Evolutionary conservation across 2,113 vertebrate genomes (phyloP).

Genomic region (Labeo catla): DNA sequence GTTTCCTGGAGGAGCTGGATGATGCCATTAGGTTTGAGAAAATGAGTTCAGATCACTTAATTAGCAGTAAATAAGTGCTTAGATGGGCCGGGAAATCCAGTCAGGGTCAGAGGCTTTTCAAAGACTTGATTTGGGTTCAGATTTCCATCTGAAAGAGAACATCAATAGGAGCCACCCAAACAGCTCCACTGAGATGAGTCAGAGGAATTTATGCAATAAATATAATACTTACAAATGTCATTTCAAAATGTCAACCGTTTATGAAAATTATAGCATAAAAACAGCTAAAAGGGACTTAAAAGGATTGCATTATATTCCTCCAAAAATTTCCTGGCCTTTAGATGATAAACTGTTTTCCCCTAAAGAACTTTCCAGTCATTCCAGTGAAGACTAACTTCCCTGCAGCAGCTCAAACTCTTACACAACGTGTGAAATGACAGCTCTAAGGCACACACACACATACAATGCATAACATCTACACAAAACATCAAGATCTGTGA

Average conservation of each 20-base stretch:
- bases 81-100: conserved; percentile 39
- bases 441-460: neutral
- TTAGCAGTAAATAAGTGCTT: conserved; percentile 53
- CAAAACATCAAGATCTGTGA: neutral
- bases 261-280: neutral
- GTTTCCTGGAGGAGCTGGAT: conserved; percentile 31
- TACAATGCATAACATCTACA: neutral
- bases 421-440: conserved; percentile 17
- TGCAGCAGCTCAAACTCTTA: neutral
- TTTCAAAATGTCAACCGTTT: conserved; percentile 6
- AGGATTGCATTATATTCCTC: neutral
- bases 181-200: neutral
- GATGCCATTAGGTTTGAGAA: conserved; percentile 47
- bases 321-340: neutral
- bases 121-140: neutral
- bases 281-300: neutral
- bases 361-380: conserved; percentile 1
- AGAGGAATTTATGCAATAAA: neutral
- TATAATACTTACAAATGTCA: neutral
- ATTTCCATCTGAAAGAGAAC: neutral
- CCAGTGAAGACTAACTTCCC: neutral
- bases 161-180: neutral
- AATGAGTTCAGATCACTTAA: conserved; percentile 47
- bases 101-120: conserved; percentile 7
- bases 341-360: conserved; percentile 21